Base-by-base conservation (phyloP, 2,888 invertebrate genomes). In the Aphodius granarius region DNA sequence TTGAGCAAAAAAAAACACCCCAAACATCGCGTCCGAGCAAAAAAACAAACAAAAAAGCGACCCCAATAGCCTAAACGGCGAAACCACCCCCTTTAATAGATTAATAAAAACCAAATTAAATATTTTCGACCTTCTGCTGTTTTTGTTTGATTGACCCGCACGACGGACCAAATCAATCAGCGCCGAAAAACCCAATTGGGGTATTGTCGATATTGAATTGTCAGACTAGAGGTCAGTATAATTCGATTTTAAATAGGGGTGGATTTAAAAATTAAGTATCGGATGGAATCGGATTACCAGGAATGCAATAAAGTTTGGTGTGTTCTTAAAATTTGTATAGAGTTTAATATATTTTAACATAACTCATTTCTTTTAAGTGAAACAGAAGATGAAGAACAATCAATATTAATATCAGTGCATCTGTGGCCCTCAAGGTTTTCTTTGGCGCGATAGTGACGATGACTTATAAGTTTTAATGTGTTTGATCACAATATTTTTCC, bases 81-180 rank as follows among this genome's bases (percentile, higher is more conserved):
- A 19, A 65, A 18, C 66, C 43, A 13, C 43, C 43, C 43, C 13
- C 66, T 19, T 19, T 65, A 65, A 65, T 65, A 17, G 66, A 17
- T 19, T 65, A 65, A 65, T 65, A 65, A 65, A 65, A 65, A 19
- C 66, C 19, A 65, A 65, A 65, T 65, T 65, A 65, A 65, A 65
- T 65, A 65, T 65, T 65, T 65, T 65, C 43, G 43, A 3, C 43
- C 43, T 43, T 43, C 43, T 43, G 43, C 43, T 43, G 43, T 43
- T 43, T n/a, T 43, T 43, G 43, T 43, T 43, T 43, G 43, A 43
- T 43, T 43, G 43, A 43, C 43, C 43, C 9, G 13, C 13, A 43
- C 43, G 1, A 13, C 1, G 9, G 4, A 3, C 4, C 43, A 43
- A 43, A 43, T 6, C 43, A 43, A 43, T 43, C 13, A 9, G 9